These are phyloP conservation scores for Holothuria leucospilota DNA, from an alignment of 53 echinoderm and acorn worm species.

Conservation along the genomic window DNA sequence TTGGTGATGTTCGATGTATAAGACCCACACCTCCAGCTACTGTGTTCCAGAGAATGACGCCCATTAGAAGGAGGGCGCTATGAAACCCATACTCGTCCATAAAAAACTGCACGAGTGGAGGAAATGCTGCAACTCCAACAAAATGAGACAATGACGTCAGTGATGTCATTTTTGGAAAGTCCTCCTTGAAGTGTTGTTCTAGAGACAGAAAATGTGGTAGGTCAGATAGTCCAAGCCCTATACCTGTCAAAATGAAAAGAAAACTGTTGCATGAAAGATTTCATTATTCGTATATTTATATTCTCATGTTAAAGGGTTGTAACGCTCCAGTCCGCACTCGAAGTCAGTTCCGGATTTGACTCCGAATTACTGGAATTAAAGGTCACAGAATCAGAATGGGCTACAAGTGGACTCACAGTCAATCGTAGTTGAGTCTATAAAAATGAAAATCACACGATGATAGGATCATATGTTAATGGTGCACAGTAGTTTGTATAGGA, in stretches of 20 bases:
- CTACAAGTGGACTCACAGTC: too few species aligned
- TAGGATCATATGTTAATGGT: too few species aligned
- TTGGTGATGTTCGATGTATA: background rate
- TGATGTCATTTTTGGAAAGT: constrained; percentile 18
- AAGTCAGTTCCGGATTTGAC: too few species aligned
- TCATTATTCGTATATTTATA: too few species aligned
- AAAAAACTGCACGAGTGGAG: constrained; percentile 1
- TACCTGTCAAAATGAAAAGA: background rate
- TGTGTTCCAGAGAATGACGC: constrained; percentile 3
- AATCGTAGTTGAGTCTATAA: too few species aligned
- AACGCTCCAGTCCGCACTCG: too few species aligned
- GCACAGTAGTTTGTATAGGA: too few species aligned
- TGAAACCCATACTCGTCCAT: background rate
- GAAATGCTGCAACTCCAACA: constrained; percentile 1
- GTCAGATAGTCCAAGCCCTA: background rate
- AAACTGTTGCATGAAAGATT: background rate
- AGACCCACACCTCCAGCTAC: background rate
- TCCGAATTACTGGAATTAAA: too few species aligned
- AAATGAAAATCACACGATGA: too few species aligned
- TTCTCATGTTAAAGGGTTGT: too few species aligned
- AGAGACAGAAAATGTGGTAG: constrained; percentile 3
- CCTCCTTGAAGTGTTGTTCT: constrained; percentile 10
- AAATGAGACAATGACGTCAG: constrained; percentile 6
- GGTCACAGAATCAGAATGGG: too few species aligned
- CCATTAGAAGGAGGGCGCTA: background rate